Evolutionary conservation across 2,888 invertebrate genomes (phyloP).

Genomic region (Epirrhoe tristata): DNA sequence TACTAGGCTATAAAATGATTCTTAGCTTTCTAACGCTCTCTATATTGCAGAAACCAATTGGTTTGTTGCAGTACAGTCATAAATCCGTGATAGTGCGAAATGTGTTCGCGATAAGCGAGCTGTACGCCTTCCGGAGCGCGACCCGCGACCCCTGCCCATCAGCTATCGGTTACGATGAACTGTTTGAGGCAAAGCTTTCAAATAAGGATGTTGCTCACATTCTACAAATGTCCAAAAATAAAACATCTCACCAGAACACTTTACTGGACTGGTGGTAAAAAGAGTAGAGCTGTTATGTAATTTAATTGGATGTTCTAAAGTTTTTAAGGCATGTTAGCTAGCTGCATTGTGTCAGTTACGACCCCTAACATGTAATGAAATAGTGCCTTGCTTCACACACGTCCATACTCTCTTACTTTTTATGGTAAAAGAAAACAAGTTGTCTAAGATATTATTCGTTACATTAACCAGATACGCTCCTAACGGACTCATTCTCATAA

Average conservation of each 20-base stretch:
- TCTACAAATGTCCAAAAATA: neutral
- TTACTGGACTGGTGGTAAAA: neutral
- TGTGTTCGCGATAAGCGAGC: constrained; percentile 78
- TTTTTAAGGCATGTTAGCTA: neutral
- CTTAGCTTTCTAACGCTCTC: constrained; percentile 22
- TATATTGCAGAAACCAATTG: constrained; percentile 55
- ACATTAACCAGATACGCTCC: neutral
- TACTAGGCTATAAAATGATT: neutral
- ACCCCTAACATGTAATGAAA: neutral
- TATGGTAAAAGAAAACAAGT: too few relatives aligned
- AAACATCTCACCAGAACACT: neutral
- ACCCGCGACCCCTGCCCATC: constrained; percentile 65
- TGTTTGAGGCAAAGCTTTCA: constrained; percentile 33
- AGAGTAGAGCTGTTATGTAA: neutral
- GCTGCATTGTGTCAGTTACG: neutral
- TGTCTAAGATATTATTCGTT: too few relatives aligned
- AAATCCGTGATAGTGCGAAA: constrained; percentile 78
- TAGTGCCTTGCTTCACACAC: too few relatives aligned
- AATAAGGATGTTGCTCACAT: neutral
- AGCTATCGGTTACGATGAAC: constrained; percentile 63
- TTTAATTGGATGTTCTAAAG: neutral
- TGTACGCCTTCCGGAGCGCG: constrained; percentile 80
- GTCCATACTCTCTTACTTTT: neutral
- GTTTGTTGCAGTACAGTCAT: constrained; percentile 67
- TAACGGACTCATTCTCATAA: constrained; percentile 7